Percentiles rank a stretch among this genome's conserved stretches.
Evolutionary conservation across 2,797 vertebrate genomes (phyloP).

Genomic region (Bradypodion ventrale): DNA sequence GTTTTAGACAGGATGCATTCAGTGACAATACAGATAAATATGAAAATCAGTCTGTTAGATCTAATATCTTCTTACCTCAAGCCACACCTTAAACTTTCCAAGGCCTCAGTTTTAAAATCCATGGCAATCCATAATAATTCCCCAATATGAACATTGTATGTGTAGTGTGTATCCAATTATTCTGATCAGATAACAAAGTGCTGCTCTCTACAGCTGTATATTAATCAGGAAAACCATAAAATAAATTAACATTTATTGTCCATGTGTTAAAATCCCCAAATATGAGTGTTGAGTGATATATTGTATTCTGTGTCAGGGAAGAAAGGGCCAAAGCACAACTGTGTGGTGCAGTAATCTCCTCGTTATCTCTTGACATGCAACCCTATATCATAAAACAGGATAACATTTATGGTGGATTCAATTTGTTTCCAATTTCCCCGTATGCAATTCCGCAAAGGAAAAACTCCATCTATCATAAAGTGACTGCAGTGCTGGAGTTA

Average conservation of each 20-base stretch:
- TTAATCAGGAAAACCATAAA: conserved; percentile 15
- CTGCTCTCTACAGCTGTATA: not conserved
- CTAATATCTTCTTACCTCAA: not conserved
- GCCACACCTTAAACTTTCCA: not conserved
- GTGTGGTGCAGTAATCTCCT: not conserved
- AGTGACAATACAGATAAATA: not conserved
- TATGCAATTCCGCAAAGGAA: conserved; percentile 9
- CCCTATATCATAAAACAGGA: conserved; percentile 13
- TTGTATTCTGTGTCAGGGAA: not conserved
- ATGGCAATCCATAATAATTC: not conserved
- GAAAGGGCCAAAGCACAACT: conserved; percentile 14
- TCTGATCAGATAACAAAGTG: conserved; percentile 3
- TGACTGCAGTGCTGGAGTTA: not conserved
- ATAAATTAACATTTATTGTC: conserved; percentile 13
- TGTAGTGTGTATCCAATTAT: not conserved
- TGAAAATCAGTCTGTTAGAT: not conserved
- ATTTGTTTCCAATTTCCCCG: conserved; percentile 20
- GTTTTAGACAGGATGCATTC: not conserved
- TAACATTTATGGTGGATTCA: conserved; percentile 16
- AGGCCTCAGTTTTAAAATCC: conserved; percentile 12
- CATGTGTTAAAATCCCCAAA: conserved; percentile 20
- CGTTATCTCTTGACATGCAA: conserved; percentile 29
- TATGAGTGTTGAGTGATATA: conserved; percentile 26
- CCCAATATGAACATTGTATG: not conserved
- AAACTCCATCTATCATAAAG: conserved; percentile 1